Percentiles rank a stretch among this genome's conserved stretches.
phyloP scores from a whole-genome alignment of 2,888 invertebrate species.

The Sipha maydis region DNA sequence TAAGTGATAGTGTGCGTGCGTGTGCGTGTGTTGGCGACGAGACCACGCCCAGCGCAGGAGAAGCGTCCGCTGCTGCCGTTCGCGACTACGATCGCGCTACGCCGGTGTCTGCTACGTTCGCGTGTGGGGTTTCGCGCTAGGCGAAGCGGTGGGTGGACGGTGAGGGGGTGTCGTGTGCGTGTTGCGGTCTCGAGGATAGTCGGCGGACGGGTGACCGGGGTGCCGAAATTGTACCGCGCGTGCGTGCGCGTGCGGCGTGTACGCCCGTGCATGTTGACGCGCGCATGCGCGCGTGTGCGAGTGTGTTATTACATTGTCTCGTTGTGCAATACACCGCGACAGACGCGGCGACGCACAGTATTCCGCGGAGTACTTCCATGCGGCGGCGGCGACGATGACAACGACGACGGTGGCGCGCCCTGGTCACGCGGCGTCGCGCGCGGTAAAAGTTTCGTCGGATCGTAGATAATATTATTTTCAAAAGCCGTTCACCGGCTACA shows the following conservation, averaged over 20 bases:
- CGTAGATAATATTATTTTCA: background rate
- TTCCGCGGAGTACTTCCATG: too few species aligned
- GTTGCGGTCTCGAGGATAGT: background rate
- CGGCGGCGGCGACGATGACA: too few species aligned
- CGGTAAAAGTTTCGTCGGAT: background rate
- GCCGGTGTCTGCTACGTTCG: too few species aligned
- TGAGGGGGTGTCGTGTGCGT: background rate
- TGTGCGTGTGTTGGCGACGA: background rate
- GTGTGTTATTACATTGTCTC: background rate
- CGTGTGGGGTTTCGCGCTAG: too few species aligned
- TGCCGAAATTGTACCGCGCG: background rate
- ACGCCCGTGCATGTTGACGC: background rate
- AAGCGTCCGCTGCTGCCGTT: background rate
- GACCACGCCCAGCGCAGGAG: slow-evolving; percentile 30
- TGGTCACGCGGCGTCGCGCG: background rate
- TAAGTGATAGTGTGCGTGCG: too few species aligned
- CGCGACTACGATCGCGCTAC: too few species aligned
- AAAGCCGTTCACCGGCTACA: background rate
- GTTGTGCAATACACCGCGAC: background rate
- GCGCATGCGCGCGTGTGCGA: background rate
- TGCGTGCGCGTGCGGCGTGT: background rate
- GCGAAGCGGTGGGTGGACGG: background rate
- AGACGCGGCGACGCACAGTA: background rate
- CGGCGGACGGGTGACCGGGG: background rate
- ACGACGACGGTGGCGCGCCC: background rate